phyloP scores from a whole-genome alignment of 2,113 vertebrate species.

The Variabilichromis moorii region DNA sequence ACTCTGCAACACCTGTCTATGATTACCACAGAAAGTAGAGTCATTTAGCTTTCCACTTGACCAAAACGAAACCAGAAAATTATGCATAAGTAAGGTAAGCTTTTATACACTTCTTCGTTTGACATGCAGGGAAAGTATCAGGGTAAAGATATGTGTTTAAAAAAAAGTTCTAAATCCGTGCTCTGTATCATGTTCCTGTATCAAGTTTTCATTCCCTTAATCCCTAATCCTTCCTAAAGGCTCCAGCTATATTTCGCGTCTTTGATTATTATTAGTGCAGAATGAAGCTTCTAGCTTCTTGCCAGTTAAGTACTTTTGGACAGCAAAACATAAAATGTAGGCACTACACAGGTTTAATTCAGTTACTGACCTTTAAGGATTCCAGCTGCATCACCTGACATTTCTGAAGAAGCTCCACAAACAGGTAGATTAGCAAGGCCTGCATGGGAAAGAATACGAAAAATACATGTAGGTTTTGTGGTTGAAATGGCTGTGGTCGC shows the following conservation, averaged over 20 bases:
- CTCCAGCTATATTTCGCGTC: neutral
- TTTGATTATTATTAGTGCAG: neutral
- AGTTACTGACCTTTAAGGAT: slow-evolving; percentile 50
- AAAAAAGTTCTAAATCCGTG: neutral
- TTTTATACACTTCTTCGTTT: neutral
- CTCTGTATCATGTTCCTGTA: neutral
- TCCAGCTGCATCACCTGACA: slow-evolving; percentile 63
- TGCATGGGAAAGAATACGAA: neutral
- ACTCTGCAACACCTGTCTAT: slow-evolving; percentile 42
- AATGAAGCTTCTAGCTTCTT: neutral
- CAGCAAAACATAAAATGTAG: neutral
- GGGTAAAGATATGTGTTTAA: neutral
- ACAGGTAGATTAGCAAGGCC: slow-evolving; percentile 69
- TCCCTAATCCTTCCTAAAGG: neutral
- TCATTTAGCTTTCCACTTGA: neutral
- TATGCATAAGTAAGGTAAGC: neutral
- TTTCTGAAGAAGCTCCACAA: slow-evolving; percentile 71
- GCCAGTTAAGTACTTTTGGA: neutral
- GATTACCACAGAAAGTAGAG: neutral
- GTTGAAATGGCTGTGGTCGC: neutral
- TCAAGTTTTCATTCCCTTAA: neutral
- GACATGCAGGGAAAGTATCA: neutral
- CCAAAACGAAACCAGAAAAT: neutral
- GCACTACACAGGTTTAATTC: neutral
- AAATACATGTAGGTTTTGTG: neutral